Evolutionary conservation across 2,888 invertebrate genomes (phyloP), one percentile per base, ranked within the genome.

Genomic region (Cryptocephalus primarius): DNA sequence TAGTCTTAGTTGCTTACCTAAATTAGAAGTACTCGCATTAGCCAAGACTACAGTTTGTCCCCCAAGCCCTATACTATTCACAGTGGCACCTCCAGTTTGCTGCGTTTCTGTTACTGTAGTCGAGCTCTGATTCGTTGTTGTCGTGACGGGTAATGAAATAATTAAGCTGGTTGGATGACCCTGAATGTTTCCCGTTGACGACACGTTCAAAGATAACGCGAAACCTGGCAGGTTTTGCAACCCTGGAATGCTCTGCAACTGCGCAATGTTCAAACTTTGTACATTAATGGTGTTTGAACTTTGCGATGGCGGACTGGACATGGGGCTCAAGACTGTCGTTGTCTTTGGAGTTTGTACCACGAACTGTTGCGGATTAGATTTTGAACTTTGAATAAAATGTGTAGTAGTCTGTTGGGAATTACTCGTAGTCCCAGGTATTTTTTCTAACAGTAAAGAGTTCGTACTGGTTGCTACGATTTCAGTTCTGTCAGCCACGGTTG

Each of bases 191-290:
- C 74, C 56, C 33, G 83, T 78, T 33, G 84, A 80, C 36, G 86
- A 83, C 52, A 83, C 81, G 58, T 81, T 83, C 49, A 87, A 70
- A 38, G 85, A 83, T 59, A 87, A 72, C n/a, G 88, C 79, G 46
- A 90, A 78, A 38, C 88, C 88, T 9, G 88, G 86, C 60, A 90
- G 81, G 64, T 89, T 87, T 66, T 87, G 87, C 43, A 88, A 70
- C 32, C 85, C 85, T 50, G 85, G 81, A 46, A 86, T 68, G 58
- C 72, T 80, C 57, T 80, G 79, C 51, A 82, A 67, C 62, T 78
- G 79, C 44, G 85, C 79, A 56, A 87, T 73, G 68, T 86, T 86
- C 55, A 88, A 75, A 57, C 85, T 83, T 73, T 86, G 80, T 46
- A 80, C 69, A 72, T 75, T 67, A 71, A 71, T 65, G 50, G 62